Conservation (phyloP, 2,888 invertebrate genomes). For the Meiosimyza decipiens region DNA sequence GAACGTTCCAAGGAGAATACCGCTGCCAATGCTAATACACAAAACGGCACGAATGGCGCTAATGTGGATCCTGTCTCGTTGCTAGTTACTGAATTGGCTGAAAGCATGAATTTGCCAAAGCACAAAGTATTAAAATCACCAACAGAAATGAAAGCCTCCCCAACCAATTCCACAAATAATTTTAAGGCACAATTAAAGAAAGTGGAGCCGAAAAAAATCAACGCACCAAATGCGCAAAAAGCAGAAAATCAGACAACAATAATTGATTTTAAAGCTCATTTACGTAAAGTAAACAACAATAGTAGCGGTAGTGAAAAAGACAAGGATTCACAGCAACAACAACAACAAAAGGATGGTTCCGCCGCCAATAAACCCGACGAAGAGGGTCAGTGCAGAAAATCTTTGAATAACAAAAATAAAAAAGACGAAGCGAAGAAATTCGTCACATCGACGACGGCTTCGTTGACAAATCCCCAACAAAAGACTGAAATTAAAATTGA, state of each 20-base stretch:
- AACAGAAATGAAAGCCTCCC: constrained; percentile 52
- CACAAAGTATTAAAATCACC: constrained; percentile 51
- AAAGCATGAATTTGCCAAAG: constrained; percentile 78
- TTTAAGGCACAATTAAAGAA: constrained; percentile 80
- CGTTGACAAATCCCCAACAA: constrained; percentile 51
- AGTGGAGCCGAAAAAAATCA: constrained; percentile 74
- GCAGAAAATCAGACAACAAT: constrained; percentile 72
- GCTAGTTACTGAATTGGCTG: constrained; percentile 85
- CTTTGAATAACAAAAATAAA: constrained; percentile 37
- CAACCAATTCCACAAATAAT: constrained; percentile 63
- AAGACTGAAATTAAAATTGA: constrained; percentile 69
- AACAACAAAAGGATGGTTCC: constrained; percentile 47
- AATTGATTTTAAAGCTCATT: constrained; percentile 84
- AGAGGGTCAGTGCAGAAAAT: constrained; percentile 45
- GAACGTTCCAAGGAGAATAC: constrained; percentile 66
- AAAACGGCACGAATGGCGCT: constrained; percentile 70
- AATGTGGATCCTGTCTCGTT: constrained; percentile 80
- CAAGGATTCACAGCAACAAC: constrained; percentile 43
- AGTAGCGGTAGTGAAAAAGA: constrained; percentile 51
- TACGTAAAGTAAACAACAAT: constrained; percentile 80
- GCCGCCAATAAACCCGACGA: constrained; percentile 41
- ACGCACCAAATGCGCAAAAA: constrained; percentile 68
- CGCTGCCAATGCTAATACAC: constrained; percentile 73
- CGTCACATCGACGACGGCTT: constrained; percentile 39
- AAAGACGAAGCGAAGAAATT: constrained; percentile 49